Evolutionary conservation across 2,888 invertebrate species (phyloP).

Genomic region (Lamellibrachia columna): DNA sequence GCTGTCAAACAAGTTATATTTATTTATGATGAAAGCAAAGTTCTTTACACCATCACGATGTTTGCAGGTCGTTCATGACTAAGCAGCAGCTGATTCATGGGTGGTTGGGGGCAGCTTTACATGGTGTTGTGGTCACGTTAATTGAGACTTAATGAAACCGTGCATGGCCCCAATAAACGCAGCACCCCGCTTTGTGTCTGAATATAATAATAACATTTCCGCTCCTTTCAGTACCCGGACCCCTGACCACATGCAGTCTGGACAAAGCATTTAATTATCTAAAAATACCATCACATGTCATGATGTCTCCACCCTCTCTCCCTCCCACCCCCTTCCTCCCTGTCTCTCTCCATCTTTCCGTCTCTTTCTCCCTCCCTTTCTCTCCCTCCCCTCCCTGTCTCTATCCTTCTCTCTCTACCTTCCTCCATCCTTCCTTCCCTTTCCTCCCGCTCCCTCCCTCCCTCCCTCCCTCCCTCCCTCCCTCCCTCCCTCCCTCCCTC

Average conservation of each 20-base stretch:
- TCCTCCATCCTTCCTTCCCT: too few relatives aligned
- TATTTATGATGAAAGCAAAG: neutral
- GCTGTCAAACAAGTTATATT: neutral
- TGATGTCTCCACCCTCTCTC: neutral
- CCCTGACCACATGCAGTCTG: neutral
- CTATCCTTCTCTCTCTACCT: neutral
- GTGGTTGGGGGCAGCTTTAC: neutral
- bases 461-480: too few relatives aligned
- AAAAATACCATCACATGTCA: neutral
- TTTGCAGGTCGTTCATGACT: neutral
- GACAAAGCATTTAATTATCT: neutral
- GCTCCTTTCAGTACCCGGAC: neutral
- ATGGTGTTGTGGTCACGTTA: neutral
- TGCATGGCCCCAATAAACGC: neutral
- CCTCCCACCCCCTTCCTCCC: neutral
- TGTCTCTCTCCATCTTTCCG: neutral
- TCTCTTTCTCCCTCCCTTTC: neutral
- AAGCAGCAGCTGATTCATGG: neutral
- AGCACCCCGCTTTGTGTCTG: neutral
- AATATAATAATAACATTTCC: neutral
- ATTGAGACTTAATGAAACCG: neutral
- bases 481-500: neutral
- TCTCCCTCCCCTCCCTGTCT: neutral
- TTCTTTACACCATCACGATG: neutral
- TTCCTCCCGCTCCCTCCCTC: too few relatives aligned